Evolutionary conservation across 2,113 vertebrate genomes (phyloP), one percentile per base, ranked within the genome.

Genomic region (Prunella himalayana): DNA sequence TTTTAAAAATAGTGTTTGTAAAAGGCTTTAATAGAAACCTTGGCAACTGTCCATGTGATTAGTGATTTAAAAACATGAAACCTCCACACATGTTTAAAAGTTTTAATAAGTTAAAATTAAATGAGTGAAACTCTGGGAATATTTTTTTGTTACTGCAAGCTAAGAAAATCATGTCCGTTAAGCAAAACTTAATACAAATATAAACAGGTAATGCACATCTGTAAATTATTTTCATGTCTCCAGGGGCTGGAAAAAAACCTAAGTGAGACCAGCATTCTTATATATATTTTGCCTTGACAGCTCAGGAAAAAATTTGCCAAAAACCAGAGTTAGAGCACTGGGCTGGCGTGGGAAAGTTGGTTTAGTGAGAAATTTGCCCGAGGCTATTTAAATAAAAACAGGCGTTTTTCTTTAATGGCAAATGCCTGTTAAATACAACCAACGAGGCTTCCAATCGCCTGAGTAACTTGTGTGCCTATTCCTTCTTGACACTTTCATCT

Each of bases 301-400:
- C 97, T 97, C 90, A 95, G 92, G 95, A 93, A 92, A 96, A 96
- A 89, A 91, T 56, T 94, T 98, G 98, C 98, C 98, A 97, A 97
- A 98, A 96, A 60, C 81, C 97, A 96, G 97, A 96, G 97, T 95
- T 92, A 45, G 97, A 96, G 96, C 93, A 63, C 91, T 94, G 97
- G 96, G 97, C 91, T 92, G 97, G 98, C 98, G 98, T 98, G 98
- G 98, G 98, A 98, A 98, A 96, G 97, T 97, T 97, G 78, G 95
- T 94, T 96, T 95, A 97, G 97, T 90, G 95, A 94, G 94, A 96
- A 97, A 88, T 95, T 96, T 94, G 98, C 98, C 97, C 96, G 47
- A 93, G 97, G 98, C 97, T 97, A 94, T 97, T 97, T 96, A 97
- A 98, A 97, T 96, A 97, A 95, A 97, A 98, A 95, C 97, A 98